These are phyloP conservation scores for Drosophila cognata DNA, from an alignment of 2,888 invertebrate species.

Conservation along the genomic window DNA sequence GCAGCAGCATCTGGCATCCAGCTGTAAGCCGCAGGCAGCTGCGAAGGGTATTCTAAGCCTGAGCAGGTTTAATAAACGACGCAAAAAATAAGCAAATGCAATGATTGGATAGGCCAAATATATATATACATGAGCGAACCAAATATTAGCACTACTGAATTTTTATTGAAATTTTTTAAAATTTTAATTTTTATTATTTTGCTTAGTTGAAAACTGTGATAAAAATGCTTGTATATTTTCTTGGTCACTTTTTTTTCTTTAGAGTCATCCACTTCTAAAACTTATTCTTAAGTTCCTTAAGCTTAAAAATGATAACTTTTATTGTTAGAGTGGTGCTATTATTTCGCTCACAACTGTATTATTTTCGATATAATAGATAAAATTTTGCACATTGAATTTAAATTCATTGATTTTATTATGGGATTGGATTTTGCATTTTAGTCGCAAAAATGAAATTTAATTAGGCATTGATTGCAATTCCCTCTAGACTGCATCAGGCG, in stretches of 20 bases:
- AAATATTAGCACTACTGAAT: not conserved
- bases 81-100: conserved; percentile 49
- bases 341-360: not conserved
- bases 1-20: conserved; percentile 5
- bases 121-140: not conserved
- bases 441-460: conserved; percentile 58
- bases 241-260: no score
- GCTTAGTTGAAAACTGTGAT: no score
- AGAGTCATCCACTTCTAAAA: no score
- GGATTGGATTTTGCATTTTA: conserved; percentile 47
- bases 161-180: no score
- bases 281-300: not conserved
- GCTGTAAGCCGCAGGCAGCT: conserved; percentile 3
- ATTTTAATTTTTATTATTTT: no score
- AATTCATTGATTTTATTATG: conserved; percentile 9
- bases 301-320: not conserved
- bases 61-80: conserved; percentile 6
- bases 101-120: conserved; percentile 20
- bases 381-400: conserved; percentile 25
- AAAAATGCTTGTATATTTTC: no score
- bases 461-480: conserved; percentile 57
- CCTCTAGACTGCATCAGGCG: conserved; percentile 17
- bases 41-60: conserved; percentile 46
- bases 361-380: not conserved
- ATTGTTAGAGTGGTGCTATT: not conserved